Percentiles rank a stretch among this genome's conserved stretches.
These are phyloP conservation scores for Schlechtendalia chinensis DNA, from an alignment of 1,140 invertebrate species.

Conservation along the genomic window DNA sequence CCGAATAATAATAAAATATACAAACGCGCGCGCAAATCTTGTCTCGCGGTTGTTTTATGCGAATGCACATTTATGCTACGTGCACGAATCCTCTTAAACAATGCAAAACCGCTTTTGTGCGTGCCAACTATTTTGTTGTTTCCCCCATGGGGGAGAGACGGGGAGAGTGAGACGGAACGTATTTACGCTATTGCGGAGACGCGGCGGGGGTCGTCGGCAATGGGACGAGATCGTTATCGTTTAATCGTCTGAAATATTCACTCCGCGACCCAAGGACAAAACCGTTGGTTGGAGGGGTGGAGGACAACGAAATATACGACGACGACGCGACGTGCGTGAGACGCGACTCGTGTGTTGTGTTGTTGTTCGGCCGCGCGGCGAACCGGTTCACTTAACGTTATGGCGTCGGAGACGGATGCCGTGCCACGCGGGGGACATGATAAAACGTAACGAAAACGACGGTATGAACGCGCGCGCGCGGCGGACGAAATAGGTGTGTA, in stretches of 20 bases:
- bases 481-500: no score
- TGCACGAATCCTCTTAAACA: conserved; percentile 35
- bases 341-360: background rate
- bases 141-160: conserved; percentile 21
- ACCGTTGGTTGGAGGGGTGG: background rate
- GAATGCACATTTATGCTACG: background rate
- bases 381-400: conserved; percentile 11
- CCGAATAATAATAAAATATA: conserved; percentile 6
- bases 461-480: no score
- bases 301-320: background rate
- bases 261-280: conserved; percentile 35
- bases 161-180: background rate
- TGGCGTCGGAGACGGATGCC: background rate
- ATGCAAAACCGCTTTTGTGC: conserved; percentile 41
- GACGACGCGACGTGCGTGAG: background rate
- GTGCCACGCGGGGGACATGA: no score
- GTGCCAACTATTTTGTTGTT: conserved; percentile 44
- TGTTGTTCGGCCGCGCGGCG: no score
- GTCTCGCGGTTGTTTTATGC: conserved; percentile 30
- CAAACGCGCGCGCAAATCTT: background rate
- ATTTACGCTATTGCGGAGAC: conserved; percentile 38
- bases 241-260: conserved; percentile 44
- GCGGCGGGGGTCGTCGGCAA: conserved; percentile 25
- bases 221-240: conserved; percentile 41
- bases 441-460: no score